These are phyloP conservation scores for Eupithecia vulgata DNA, from an alignment of 2,888 invertebrate genomes.

Conservation along the genomic window DNA sequence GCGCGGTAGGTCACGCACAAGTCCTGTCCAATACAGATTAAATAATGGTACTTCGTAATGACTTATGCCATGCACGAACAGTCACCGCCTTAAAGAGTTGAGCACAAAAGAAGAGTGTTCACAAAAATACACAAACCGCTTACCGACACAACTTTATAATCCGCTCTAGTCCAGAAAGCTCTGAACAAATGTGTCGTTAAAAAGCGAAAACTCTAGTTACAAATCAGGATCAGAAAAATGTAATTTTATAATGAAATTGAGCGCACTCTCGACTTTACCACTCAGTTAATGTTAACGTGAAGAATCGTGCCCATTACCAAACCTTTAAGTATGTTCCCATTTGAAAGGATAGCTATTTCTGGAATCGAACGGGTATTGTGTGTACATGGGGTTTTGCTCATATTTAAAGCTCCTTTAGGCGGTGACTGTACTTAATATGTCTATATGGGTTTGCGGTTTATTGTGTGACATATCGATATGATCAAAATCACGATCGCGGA, in stretches of 20 bases:
- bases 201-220: not conserved
- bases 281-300: too few relatives aligned
- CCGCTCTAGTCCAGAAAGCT: not conserved
- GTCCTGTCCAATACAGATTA: conserved; percentile 21
- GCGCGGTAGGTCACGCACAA: conserved; percentile 26
- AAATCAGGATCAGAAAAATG: not conserved
- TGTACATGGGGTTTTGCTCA: not conserved
- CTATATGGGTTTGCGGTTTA: conserved; percentile 14
- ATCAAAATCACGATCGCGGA: conserved; percentile 11
- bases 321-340: too few relatives aligned
- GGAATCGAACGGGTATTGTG: not conserved
- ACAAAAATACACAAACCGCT: not conserved
- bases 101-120: not conserved
- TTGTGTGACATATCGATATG: conserved; percentile 7
- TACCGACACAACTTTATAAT: not conserved
- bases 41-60: conserved; percentile 15
- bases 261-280: not conserved
- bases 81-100: not conserved
- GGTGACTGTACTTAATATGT: not conserved
- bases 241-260: not conserved
- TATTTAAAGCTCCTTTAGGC: not conserved
- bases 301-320: too few relatives aligned
- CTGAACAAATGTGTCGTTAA: not conserved
- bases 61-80: conserved; percentile 2
- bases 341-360: not conserved